These are phyloP conservation scores for Progne subis DNA, from an alignment of 2,113 vertebrate genomes.

Conservation along the genomic window DNA sequence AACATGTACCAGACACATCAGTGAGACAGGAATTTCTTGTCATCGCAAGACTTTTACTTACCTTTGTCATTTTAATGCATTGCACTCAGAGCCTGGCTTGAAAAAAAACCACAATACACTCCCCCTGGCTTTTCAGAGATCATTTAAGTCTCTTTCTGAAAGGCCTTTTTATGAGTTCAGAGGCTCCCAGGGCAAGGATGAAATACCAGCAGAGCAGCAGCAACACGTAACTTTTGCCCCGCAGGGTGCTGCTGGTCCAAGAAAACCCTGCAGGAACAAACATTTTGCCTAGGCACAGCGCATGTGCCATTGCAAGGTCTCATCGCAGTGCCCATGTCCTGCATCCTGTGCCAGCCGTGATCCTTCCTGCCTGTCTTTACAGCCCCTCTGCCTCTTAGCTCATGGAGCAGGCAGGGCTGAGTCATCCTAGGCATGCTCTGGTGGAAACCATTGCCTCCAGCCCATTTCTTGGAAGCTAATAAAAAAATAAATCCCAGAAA, in stretches of 20 bases:
- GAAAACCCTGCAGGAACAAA: not conserved
- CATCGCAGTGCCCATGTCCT: not conserved
- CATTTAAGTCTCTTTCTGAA: conserved; percentile 32
- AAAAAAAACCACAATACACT: not conserved
- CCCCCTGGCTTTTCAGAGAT: not conserved
- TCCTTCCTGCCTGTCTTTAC: not conserved
- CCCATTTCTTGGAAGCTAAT: conserved; percentile 57
- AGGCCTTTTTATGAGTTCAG: conserved; percentile 4
- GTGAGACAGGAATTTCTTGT: conserved; percentile 69
- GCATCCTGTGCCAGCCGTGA: not conserved
- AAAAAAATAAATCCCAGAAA: not conserved
- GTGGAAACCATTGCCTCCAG: conserved; percentile 38
- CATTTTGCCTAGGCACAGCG: not conserved
- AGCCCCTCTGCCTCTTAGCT: not conserved
- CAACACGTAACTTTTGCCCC: not conserved
- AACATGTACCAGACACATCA: conserved; percentile 47
- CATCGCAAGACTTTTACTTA: conserved; percentile 29
- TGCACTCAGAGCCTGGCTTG: conserved; percentile 2
- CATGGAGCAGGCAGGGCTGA: not conserved
- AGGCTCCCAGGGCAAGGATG: not conserved
- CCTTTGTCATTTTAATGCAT: conserved; percentile 61
- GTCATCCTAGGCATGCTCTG: conserved; percentile 31
- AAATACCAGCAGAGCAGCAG: not conserved
- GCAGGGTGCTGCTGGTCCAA: not conserved
- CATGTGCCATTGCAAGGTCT: not conserved